Evolutionary conservation across 2,888 invertebrate genomes (phyloP).

Genomic region (Nemotelus pantherinus): DNA sequence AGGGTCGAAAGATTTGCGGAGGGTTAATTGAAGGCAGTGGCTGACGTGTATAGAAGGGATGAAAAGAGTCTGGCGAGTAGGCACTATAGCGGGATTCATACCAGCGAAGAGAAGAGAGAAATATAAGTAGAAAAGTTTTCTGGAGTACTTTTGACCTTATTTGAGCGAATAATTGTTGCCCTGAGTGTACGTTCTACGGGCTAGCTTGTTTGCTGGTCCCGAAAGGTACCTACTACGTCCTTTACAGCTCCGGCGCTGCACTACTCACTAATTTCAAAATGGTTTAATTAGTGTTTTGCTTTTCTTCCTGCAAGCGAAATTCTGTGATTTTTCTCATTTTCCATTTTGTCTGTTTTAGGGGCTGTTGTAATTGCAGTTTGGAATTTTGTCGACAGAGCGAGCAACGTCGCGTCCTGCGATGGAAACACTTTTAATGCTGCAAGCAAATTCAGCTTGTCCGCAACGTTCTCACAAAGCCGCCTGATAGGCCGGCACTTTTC

Average conservation of each 20-base stretch:
- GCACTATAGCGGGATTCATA: too few species aligned
- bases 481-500: too few species aligned
- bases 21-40: too few species aligned
- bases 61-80: too few species aligned
- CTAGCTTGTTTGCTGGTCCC: too few species aligned
- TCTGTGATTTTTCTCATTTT: conserved; percentile 6
- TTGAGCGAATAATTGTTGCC: conserved; percentile 27
- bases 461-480: too few species aligned
- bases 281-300: conserved; percentile 24
- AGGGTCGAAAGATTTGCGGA: too few species aligned
- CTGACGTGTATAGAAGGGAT: too few species aligned
- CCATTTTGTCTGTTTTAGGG: background rate
- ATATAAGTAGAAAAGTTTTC: conserved; percentile 6
- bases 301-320: conserved; percentile 15
- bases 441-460: too few species aligned
- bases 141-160: conserved; percentile 40
- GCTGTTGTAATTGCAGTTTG: background rate
- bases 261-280: conserved; percentile 29
- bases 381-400: background rate
- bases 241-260: too few species aligned
- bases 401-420: background rate
- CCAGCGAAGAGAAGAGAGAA: too few species aligned
- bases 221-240: too few species aligned
- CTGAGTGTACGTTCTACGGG: background rate
- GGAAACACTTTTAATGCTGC: background rate